These are phyloP conservation scores for Rotaria magnacalcarata DNA, from an alignment of 2,888 invertebrate genomes.

Conservation along the genomic window DNA sequence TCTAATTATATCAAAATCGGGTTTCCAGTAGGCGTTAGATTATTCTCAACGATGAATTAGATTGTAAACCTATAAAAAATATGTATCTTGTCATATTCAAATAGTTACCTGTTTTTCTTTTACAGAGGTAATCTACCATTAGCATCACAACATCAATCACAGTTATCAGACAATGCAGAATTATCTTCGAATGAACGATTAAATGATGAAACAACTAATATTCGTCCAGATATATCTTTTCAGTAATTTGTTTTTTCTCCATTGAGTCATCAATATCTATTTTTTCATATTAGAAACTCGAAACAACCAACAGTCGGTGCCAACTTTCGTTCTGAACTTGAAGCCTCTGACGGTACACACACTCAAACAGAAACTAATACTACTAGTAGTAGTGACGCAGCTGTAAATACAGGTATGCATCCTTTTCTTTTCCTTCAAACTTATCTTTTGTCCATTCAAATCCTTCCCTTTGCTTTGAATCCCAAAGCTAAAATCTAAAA, in stretches of 20 bases:
- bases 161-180: neutral
- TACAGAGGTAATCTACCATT: neutral
- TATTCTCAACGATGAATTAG: too few species aligned
- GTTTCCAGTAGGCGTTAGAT: too few species aligned
- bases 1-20: too few species aligned
- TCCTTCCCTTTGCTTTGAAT: neutral
- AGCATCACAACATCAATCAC: neutral
- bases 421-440: neutral
- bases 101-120: neutral
- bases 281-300: neutral
- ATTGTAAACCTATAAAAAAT: too few species aligned
- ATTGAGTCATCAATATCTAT: neutral
- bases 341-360: neutral
- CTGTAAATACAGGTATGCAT: constrained; percentile 31
- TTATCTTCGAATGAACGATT: neutral
- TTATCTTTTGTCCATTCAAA: too few species aligned
- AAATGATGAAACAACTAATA: neutral
- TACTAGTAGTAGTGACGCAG: neutral
- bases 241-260: neutral
- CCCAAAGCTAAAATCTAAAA: neutral
- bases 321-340: constrained; percentile 22
- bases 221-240: neutral
- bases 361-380: neutral
- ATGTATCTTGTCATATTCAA: too few species aligned
- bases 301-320: neutral